A percentile compares a stretch with the other conserved stretches of the same genome.
Evolutionary conservation across 2,113 vertebrate species (phyloP).

Genomic region (Mus spicilegus): DNA sequence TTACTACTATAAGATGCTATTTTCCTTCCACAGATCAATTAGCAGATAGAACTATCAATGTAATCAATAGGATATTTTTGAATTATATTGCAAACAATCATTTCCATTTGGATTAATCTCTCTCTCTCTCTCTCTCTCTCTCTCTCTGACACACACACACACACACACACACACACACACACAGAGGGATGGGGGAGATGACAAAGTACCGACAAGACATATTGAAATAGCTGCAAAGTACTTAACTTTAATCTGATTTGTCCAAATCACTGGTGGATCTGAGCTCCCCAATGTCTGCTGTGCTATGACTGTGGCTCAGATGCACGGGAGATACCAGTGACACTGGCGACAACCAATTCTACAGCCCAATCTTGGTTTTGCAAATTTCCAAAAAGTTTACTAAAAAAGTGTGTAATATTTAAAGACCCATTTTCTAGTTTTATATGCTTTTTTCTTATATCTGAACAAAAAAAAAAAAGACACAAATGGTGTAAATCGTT

Average conservation of each 20-base stretch:
- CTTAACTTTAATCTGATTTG: background rate
- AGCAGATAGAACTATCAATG: no score
- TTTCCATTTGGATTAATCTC: no score
- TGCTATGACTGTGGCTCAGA: background rate
- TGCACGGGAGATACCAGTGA: background rate
- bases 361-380: background rate
- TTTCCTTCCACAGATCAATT: no score
- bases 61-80: no score
- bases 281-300: background rate
- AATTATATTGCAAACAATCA: no score
- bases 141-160: background rate
- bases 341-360: background rate
- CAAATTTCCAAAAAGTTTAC: background rate
- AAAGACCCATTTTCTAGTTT: background rate
- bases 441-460: conserved; percentile 45
- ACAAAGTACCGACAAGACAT: background rate
- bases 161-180: background rate
- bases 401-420: background rate
- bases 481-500: background rate
- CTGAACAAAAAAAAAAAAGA: background rate
- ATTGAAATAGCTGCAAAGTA: background rate
- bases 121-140: no score
- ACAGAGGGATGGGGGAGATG: background rate
- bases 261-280: background rate
- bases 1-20: no score